Base-by-base conservation (phyloP, 1,140 invertebrate genomes). In the Trachymyrmex cornetzi region DNA sequence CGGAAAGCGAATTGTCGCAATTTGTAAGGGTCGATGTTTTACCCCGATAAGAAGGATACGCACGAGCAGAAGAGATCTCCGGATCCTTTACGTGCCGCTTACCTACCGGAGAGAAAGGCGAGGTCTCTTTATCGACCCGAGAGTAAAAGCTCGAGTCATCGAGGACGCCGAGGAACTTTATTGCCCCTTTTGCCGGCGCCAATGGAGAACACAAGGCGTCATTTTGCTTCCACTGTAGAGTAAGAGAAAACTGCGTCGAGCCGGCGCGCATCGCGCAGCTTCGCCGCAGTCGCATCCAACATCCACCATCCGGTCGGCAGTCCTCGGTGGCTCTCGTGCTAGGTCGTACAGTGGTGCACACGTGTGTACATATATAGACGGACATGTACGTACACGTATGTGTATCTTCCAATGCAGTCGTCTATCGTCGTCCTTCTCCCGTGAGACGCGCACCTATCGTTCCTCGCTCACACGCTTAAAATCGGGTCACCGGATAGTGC, bases 171-270 rank as follows among this genome's bases (percentile, higher is more conserved):
- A 71, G 67, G 55, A 67, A 67, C 72, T 80, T 66, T 77, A 80
- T 27, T 77, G 72, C 66, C 89, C 84, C 77, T 86, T 67, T 88
- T 88, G 64, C 81, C 89, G 90, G 87, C 89, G 90, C 89, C 90
- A 87, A 75, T 89, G 90, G 30, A 2, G 34, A 74, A 88, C 66
- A 81, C 44, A n/a, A 24, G 64, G 27, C 63, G 64, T 81, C 50
- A 69, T 79, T 82, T 90, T 71, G 55, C 59, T 90, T 82, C 82
- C 48, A 88, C 82, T 79, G 77, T 74, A 66, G 27, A 48, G 19
- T 24, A 85, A 59, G 57, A 69, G 30, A 61, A 77, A 64, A 61
- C 77, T 50, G 77, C 57, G 75, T 64, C 57, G 57, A 63, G 24
- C 66, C 75, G 34, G 57, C 53, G 53, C 74, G 63, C 59, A 19